These are phyloP conservation scores for Atethmia centrago DNA, from an alignment of 2,888 invertebrate genomes.

Conservation along the genomic window DNA sequence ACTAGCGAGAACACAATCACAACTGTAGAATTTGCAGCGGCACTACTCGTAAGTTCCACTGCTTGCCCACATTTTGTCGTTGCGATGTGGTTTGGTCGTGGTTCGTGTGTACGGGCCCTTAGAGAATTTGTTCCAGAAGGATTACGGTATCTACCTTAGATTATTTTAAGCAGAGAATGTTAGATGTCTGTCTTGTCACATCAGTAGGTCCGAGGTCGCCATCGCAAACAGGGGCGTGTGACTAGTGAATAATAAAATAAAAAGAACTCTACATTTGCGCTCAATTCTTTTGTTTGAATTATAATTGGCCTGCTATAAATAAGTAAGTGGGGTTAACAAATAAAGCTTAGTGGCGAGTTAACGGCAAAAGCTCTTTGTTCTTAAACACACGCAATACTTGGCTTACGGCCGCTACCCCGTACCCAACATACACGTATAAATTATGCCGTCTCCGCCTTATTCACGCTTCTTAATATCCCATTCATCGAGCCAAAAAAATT, in stretches of 20 bases:
- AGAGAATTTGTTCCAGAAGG: neutral
- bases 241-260: constrained; percentile 21
- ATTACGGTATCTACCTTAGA: neutral
- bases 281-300: constrained; percentile 46
- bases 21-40: too few species aligned
- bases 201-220: too few species aligned
- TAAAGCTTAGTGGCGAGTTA: constrained; percentile 61
- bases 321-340: constrained; percentile 60
- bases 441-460: constrained; percentile 73
- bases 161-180: neutral
- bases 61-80: too few species aligned
- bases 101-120: too few species aligned
- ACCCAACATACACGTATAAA: constrained; percentile 70
- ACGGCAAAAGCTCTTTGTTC: constrained; percentile 76
- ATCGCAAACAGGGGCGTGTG: neutral
- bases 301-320: constrained; percentile 62
- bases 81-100: too few species aligned
- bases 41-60: too few species aligned
- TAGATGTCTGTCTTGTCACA: neutral
- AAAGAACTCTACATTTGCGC: constrained; percentile 19
- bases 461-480: constrained; percentile 50
- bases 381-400: constrained; percentile 78
- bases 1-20: too few species aligned
- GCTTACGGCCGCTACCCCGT: constrained; percentile 60
- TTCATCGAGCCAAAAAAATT: constrained; percentile 27